phyloP scores from a whole-genome alignment of 1,140 invertebrate genomes.

The Zelostemma sp. region DNA sequence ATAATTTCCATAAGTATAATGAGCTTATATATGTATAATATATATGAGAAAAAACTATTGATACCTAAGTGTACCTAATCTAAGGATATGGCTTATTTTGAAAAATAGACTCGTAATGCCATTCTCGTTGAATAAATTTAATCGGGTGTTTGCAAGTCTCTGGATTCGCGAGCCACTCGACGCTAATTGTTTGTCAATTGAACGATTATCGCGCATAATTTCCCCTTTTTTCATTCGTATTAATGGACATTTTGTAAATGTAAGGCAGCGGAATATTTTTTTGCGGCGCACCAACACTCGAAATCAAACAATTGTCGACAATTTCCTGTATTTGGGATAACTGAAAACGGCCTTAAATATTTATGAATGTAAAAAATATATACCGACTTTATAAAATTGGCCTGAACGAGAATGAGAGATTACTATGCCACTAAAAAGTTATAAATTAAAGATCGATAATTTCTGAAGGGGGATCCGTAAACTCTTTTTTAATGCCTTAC shows the following conservation, averaged over 20 bases:
- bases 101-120: constrained; percentile 28
- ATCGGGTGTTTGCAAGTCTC: constrained; percentile 33
- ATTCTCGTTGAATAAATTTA: constrained; percentile 11
- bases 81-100: constrained; percentile 61
- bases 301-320: constrained; percentile 55
- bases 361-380: constrained; percentile 55
- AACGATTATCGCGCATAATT: no score
- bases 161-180: no score
- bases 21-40: constrained; percentile 67
- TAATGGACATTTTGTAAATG: no score
- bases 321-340: constrained; percentile 60
- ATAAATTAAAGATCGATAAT: constrained; percentile 28
- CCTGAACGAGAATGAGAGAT: constrained; percentile 37
- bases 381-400: constrained; percentile 50
- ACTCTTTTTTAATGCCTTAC: constrained; percentile 15
- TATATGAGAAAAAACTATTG: constrained; percentile 57
- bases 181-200: no score
- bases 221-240: no score
- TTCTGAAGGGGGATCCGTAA: no score
- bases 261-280: constrained; percentile 33
- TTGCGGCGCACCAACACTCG: constrained; percentile 24
- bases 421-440: constrained; percentile 43
- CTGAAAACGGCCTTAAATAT: constrained; percentile 65
- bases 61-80: constrained; percentile 67
- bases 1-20: constrained; percentile 66